A percentile compares a stretch with the other conserved stretches of the same genome.
These are phyloP conservation scores for Sylvia atricapilla DNA, from an alignment of 2,113 vertebrate genomes.

Conservation along the genomic window DNA sequence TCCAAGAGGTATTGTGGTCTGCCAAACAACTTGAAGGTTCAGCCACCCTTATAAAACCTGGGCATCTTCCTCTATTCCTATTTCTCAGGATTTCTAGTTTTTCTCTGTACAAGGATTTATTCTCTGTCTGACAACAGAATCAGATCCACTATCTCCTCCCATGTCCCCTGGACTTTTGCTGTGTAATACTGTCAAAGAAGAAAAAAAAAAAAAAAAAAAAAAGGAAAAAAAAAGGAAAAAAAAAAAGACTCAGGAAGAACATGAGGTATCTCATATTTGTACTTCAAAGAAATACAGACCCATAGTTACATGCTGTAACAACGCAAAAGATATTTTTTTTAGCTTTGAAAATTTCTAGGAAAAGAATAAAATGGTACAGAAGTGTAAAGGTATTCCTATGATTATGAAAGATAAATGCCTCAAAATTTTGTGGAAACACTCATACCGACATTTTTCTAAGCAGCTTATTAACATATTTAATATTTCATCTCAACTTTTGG, in stretches of 20 bases:
- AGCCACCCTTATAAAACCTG: neutral
- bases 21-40: neutral
- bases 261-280: neutral
- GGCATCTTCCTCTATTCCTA: neutral
- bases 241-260: neutral
- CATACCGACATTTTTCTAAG: neutral
- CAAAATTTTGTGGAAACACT: neutral
- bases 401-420: neutral
- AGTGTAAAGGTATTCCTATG: neutral
- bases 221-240: neutral
- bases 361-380: neutral
- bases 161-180: neutral
- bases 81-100: neutral
- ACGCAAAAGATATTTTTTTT: neutral
- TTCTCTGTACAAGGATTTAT: neutral
- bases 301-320: neutral
- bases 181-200: neutral
- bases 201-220: neutral
- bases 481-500: neutral
- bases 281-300: neutral
- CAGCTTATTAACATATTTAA: neutral
- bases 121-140: neutral
- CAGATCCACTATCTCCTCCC: neutral
- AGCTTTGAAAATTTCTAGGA: neutral
- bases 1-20: neutral